A percentile compares a stretch with the other conserved stretches of the same genome.
Conservation (phyloP, 2,888 invertebrate species). For the Eubasilissa splendida region DNA sequence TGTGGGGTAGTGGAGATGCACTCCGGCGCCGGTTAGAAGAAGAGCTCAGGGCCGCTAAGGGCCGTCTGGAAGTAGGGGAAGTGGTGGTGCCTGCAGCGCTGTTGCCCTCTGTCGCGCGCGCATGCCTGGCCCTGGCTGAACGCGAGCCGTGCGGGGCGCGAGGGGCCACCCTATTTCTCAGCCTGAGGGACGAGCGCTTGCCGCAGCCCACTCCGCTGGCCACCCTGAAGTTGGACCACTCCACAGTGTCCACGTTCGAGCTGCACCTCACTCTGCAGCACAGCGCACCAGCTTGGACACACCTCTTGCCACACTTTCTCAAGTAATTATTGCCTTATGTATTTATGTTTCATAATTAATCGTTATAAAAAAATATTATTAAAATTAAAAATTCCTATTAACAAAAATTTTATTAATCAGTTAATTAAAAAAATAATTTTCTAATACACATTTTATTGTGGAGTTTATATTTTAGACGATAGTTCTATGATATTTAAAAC, state of each 20-base stretch:
- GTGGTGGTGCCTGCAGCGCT: slow-evolving; percentile 89
- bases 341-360: slow-evolving; percentile 17
- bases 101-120: slow-evolving; percentile 83
- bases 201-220: slow-evolving; percentile 80
- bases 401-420: too few relatives aligned
- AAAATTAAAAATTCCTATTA: too few relatives aligned
- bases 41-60: slow-evolving; percentile 86
- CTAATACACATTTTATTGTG: too few relatives aligned
- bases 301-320: slow-evolving; percentile 89
- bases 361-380: too few relatives aligned
- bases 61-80: slow-evolving; percentile 86
- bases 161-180: slow-evolving; percentile 89
- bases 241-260: slow-evolving; percentile 92
- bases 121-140: slow-evolving; percentile 87
- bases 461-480: too few relatives aligned
- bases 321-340: slow-evolving; percentile 77
- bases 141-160: slow-evolving; percentile 92
- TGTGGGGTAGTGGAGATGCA: slow-evolving; percentile 65
- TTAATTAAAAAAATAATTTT: too few relatives aligned
- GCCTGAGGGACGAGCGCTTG: slow-evolving; percentile 81
- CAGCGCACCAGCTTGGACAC: slow-evolving; percentile 89
- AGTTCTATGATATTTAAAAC: too few relatives aligned
- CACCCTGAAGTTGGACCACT: slow-evolving; percentile 88
- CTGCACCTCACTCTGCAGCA: slow-evolving; percentile 90
- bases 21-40: slow-evolving; percentile 84